Evolutionary conservation across 2,888 invertebrate genomes (phyloP), one percentile per base, ranked within the genome.

Genomic region (Tetragonula carbonaria): DNA sequence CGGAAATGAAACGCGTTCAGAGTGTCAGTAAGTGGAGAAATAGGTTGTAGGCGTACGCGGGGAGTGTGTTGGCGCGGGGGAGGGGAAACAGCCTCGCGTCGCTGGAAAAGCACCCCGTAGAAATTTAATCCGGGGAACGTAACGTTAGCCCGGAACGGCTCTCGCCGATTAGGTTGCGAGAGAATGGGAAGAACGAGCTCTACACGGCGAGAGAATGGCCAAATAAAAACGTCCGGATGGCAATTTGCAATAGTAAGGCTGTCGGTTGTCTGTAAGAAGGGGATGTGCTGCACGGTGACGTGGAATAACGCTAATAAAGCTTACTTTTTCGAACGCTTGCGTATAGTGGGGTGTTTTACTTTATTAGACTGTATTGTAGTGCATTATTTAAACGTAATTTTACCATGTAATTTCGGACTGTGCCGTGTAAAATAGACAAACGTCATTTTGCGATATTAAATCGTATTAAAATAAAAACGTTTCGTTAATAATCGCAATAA

Each of bases 51-150:
- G 33, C 28, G 63, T 14, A 16, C 28, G 51, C 21, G 28, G 28
- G 6, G 53, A 23, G 8, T 3, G 50, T 23, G 51, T 63, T 16
- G 33, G 51, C 33, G 28, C 50, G 74, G 53, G 66, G 74, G 66
- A 28, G 59, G 59, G 45, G 72, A 51, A 71, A 78, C 63, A 33
- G 45, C 45, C 3, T 28, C 38, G 50, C 38, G 50, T 50, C 62
- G 66, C 55, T 63, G 45, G 66, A 65, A 77, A 65, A 55, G 82
- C 77, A 77, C 59, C 77, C 70, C 59, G 73, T 85, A 84, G 89
- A 90, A 92, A 91, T 92, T 92, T 91, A 92, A 92, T 92, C 90
- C 90, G 78, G 86, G 45, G 84, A 81, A 80, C 83, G 89, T 90
- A 90, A 89, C 83, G 89, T 84, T 85, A 55, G 74, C 51, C 67